Evolutionary conservation across 2,797 vertebrate genomes (phyloP).

Genomic region (Basileuterus tristriatus): DNA sequence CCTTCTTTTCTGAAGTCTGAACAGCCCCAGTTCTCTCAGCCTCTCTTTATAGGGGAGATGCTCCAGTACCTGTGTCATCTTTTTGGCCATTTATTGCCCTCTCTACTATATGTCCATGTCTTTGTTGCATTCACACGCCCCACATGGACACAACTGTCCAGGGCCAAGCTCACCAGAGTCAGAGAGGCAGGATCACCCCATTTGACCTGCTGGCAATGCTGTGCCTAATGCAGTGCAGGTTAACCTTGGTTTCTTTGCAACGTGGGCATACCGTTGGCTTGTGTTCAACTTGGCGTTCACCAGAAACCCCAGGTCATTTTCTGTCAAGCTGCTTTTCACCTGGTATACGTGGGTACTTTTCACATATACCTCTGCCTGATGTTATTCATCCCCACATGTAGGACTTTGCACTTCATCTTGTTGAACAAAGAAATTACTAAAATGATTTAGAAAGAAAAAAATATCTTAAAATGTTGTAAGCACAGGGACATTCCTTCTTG

Average conservation of each 20-base stretch:
- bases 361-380: not conserved
- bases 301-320: not conserved
- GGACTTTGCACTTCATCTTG: not conserved
- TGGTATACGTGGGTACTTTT: not conserved
- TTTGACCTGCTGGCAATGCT: not conserved
- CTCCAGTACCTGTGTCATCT: not conserved
- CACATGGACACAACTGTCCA: not conserved
- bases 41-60: not conserved
- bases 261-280: not conserved
- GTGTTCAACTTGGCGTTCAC: not conserved
- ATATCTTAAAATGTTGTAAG: not conserved
- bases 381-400: not conserved
- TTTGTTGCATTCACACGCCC: not conserved
- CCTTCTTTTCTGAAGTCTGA: not conserved
- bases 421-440: not conserved
- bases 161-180: not conserved
- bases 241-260: not conserved
- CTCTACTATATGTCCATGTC: not conserved
- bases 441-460: not conserved
- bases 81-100: not conserved
- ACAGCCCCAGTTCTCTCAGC: not conserved
- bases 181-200: not conserved
- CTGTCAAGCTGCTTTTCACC: not conserved
- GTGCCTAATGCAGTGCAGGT: not conserved
- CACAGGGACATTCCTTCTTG: not conserved